phyloP scores from a whole-genome alignment of 1,140 invertebrate genomes.

The Yoshiicerus persimilis region DNA sequence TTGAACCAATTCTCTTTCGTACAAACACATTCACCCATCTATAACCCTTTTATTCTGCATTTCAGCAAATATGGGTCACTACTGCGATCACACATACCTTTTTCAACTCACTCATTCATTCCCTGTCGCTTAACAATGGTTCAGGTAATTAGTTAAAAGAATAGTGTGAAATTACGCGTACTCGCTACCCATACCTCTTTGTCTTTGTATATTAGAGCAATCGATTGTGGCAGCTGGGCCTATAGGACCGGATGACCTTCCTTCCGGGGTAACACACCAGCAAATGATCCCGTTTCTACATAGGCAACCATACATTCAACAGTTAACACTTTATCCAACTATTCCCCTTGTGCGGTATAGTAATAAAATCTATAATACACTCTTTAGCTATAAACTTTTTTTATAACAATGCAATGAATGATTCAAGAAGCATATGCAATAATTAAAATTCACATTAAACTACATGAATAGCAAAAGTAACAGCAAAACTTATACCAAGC shows the following conservation, averaged over 20 bases:
- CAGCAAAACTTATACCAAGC: neutral
- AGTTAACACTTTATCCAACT: neutral
- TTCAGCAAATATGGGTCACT: neutral
- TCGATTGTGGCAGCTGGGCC: slow-evolving; percentile 69
- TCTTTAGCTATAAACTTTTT: neutral
- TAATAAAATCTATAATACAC: neutral
- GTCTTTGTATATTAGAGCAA: slow-evolving; percentile 56
- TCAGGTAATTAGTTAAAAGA: neutral
- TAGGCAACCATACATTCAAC: neutral
- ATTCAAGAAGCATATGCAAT: neutral
- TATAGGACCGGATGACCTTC: slow-evolving; percentile 72
- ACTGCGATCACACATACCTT: neutral
- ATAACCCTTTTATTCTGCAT: neutral
- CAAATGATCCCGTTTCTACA: slow-evolving; percentile 75
- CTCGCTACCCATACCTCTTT: slow-evolving; percentile 17
- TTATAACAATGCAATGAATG: neutral
- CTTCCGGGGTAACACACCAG: slow-evolving; percentile 77
- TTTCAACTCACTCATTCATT: neutral
- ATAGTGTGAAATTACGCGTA: neutral
- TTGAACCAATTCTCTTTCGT: neutral
- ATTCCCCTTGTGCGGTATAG: neutral
- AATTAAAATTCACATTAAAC: neutral
- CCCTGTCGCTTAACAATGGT: neutral
- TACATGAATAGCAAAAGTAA: neutral
- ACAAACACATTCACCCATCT: neutral